Conservation (phyloP, 2,113 vertebrate genomes). For the Boulengeromyrus knoepffleri region DNA sequence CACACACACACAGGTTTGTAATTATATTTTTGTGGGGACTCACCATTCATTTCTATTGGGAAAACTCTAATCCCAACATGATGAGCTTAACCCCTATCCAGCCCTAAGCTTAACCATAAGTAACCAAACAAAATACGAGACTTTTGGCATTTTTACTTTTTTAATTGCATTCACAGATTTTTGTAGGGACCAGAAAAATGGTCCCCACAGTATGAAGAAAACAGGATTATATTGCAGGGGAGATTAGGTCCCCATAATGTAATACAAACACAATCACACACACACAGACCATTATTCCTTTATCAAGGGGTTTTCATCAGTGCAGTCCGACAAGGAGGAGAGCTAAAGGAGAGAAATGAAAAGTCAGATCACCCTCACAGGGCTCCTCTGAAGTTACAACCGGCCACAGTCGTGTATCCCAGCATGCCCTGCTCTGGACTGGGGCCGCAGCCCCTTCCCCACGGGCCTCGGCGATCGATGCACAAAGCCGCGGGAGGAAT, state of each 20-base stretch:
- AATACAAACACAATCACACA: neutral
- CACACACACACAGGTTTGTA: neutral
- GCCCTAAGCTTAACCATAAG: too few species aligned
- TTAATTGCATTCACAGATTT: too few species aligned
- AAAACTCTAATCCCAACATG: too few species aligned
- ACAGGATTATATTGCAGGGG: too few species aligned
- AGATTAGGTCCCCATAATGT: too few species aligned
- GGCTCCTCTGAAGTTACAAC: neutral
- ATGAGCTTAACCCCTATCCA: too few species aligned
- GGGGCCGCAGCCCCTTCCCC: conserved; percentile 69
- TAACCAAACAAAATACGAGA: too few species aligned
- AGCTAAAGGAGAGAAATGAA: neutral
- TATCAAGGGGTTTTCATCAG: neutral
- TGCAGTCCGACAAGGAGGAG: neutral
- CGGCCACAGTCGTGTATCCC: conserved; percentile 61
- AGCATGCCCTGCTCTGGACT: conserved; percentile 58
- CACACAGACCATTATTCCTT: neutral
- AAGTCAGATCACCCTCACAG: neutral
- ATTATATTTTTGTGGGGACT: too few species aligned
- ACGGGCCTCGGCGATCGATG: conserved; percentile 79
- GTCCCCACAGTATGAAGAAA: too few species aligned
- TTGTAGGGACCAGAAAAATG: too few species aligned
- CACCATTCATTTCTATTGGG: too few species aligned
- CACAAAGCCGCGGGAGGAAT: conserved; percentile 74
- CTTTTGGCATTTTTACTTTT: too few species aligned